Percentiles rank a stretch among this genome's conserved stretches.
Evolutionary conservation across 2,113 vertebrate species (phyloP).

Genomic region (Eulemur rufifrons): DNA sequence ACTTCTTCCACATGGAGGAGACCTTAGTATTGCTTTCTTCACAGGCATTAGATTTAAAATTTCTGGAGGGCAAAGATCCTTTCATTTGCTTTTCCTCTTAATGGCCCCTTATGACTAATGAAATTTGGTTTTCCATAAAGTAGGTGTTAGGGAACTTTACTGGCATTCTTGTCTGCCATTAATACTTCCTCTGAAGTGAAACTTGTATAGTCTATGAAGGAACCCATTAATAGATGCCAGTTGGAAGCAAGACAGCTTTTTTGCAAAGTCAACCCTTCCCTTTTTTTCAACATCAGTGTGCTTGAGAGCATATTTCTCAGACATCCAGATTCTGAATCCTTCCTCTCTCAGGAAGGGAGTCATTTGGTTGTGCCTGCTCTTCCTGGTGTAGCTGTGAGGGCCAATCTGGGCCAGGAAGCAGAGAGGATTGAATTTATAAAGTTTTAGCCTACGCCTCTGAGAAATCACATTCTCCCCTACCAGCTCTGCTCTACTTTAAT

Average conservation of each 20-base stretch:
- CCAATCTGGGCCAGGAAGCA: background rate
- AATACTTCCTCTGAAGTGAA: background rate
- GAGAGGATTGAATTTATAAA: background rate
- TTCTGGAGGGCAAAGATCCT: background rate
- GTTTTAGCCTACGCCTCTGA: background rate
- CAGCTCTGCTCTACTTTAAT: background rate
- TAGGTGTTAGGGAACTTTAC: background rate
- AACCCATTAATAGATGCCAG: background rate
- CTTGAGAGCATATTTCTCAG: background rate
- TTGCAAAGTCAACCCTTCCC: background rate
- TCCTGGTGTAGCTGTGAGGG: background rate
- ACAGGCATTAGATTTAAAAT: background rate
- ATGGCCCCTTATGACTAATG: background rate
- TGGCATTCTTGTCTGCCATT: background rate
- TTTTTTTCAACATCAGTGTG: background rate
- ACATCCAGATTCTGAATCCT: background rate
- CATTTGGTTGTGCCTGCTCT: background rate
- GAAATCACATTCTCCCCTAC: background rate
- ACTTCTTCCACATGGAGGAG: background rate
- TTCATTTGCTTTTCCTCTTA: constrained; percentile 45
- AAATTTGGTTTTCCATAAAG: constrained; percentile 4
- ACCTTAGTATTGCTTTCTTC: background rate
- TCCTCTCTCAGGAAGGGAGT: background rate
- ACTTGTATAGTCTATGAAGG: background rate
- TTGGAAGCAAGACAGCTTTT: background rate